Evolutionary conservation across 2,888 invertebrate genomes (phyloP).

Genomic region (Pachymerium ferrugineum): DNA sequence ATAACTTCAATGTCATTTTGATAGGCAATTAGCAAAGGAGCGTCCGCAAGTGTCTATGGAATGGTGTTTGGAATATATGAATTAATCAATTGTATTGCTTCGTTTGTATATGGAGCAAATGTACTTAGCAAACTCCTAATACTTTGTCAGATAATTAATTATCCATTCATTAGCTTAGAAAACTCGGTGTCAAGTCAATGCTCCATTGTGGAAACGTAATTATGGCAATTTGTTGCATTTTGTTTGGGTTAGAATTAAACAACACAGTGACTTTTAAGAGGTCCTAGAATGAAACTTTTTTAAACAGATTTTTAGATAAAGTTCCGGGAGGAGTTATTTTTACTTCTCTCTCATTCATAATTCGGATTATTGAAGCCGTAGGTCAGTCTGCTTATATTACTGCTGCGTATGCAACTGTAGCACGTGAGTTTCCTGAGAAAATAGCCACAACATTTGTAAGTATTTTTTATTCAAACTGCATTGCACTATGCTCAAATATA

Average conservation of each 20-base stretch:
- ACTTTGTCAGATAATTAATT: no score
- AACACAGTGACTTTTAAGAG: no score
- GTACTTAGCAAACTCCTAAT: no score
- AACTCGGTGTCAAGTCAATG: slow-evolving; percentile 71
- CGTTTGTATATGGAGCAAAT: slow-evolving; percentile 60
- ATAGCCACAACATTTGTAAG: slow-evolving; percentile 79
- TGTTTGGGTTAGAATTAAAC: slow-evolving; percentile 76
- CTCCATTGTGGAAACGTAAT: slow-evolving; percentile 78
- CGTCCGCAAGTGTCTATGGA: slow-evolving; percentile 74
- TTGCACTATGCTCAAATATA: no score
- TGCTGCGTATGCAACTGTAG: slow-evolving; percentile 79
- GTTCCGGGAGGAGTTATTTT: slow-evolving; percentile 58
- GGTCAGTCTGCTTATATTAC: slow-evolving; percentile 81
- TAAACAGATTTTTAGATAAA: slow-evolving; percentile 29
- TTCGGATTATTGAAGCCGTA: slow-evolving; percentile 74
- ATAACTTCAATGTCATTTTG: no score
- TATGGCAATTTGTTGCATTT: slow-evolving; percentile 72
- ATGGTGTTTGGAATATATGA: slow-evolving; percentile 83
- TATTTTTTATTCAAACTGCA: no score
- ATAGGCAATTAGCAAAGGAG: slow-evolving; percentile 74
- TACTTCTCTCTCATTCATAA: slow-evolving; percentile 68
- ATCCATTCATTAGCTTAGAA: slow-evolving; percentile 58
- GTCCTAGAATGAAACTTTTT: no score
- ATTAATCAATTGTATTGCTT: slow-evolving; percentile 71
- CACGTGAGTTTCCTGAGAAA: slow-evolving; percentile 78